These are phyloP conservation scores for Chinchilla lanigera DNA, from an alignment of 2,113 vertebrate genomes.

Conservation along the genomic window DNA sequence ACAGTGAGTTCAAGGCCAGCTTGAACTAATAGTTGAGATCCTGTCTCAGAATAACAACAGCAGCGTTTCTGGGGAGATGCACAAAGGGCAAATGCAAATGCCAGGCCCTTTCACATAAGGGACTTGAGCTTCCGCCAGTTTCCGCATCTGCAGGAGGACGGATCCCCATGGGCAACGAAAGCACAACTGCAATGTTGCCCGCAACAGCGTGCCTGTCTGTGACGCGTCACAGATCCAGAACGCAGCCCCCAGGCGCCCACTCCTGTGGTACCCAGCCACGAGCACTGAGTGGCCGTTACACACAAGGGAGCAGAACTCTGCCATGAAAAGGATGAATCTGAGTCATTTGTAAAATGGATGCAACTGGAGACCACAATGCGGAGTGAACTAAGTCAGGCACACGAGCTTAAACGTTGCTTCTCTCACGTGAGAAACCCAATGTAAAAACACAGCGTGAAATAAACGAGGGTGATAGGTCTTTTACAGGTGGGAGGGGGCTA, in stretches of 20 bases:
- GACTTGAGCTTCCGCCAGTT: background rate
- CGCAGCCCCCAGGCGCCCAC: fast-evolving
- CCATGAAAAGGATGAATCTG: background rate
- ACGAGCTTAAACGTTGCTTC: background rate
- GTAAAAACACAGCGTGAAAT: background rate
- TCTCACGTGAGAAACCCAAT: background rate
- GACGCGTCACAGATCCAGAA: background rate
- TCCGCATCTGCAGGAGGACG: background rate
- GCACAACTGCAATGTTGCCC: background rate
- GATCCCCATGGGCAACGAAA: background rate
- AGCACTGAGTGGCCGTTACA: background rate
- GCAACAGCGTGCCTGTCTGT: no score
- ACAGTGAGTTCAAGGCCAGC: background rate
- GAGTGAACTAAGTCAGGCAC: background rate
- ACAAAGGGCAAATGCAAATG: background rate
- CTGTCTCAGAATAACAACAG: background rate
- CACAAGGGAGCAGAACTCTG: background rate
- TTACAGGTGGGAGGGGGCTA: background rate
- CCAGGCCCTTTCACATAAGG: background rate
- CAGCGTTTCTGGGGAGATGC: background rate
- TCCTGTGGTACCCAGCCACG: background rate
- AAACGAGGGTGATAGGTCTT: background rate
- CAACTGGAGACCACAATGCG: background rate
- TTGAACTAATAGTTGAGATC: background rate
- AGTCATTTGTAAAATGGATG: background rate